phyloP scores from a whole-genome alignment of 2,888 invertebrate genomes.

The Eristalis tenax region DNA sequence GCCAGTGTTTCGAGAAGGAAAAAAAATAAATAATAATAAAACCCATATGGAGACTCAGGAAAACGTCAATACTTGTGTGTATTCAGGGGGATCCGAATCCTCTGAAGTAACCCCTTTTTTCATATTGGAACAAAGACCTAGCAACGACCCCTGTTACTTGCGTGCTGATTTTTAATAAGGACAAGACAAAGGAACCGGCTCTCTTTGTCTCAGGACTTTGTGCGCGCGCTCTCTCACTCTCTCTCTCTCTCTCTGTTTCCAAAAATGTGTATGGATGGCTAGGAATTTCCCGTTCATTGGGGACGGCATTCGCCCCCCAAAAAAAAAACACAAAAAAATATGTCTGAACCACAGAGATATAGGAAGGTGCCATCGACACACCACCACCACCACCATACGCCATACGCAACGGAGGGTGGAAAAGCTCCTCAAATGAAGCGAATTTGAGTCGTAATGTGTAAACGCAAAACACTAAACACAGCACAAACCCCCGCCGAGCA shows the following conservation, averaged over 20 bases:
- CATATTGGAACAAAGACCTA: neutral
- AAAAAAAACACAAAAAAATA: slow-evolving; percentile 10
- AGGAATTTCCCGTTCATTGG: neutral
- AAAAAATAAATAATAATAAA: neutral
- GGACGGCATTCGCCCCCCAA: slow-evolving; percentile 9
- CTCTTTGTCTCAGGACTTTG: slow-evolving; percentile 13
- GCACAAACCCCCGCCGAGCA: slow-evolving; percentile 1
- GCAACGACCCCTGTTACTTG: slow-evolving; percentile 56
- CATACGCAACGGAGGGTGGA: slow-evolving; percentile 30
- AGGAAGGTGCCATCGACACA: slow-evolving; percentile 1
- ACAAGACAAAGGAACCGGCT: slow-evolving; percentile 51
- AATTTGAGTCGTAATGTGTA: slow-evolving; percentile 63
- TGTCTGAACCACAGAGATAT: neutral
- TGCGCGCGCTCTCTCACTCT: neutral
- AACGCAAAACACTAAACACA: slow-evolving; percentile 7
- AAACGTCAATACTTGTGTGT: slow-evolving; percentile 11
- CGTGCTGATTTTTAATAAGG: slow-evolving; percentile 64
- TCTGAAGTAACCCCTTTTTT: neutral
- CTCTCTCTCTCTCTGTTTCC: slow-evolving; percentile 9
- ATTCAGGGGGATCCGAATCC: slow-evolving; percentile 38
- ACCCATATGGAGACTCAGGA: neutral
- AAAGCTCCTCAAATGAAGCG: slow-evolving; percentile 30
- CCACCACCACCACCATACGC: neutral
- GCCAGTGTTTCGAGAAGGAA: slow-evolving; percentile 20
- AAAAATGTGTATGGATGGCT: neutral